phyloP scores from a whole-genome alignment of 1,140 invertebrate genomes.

The Melitaea cinxia region DNA sequence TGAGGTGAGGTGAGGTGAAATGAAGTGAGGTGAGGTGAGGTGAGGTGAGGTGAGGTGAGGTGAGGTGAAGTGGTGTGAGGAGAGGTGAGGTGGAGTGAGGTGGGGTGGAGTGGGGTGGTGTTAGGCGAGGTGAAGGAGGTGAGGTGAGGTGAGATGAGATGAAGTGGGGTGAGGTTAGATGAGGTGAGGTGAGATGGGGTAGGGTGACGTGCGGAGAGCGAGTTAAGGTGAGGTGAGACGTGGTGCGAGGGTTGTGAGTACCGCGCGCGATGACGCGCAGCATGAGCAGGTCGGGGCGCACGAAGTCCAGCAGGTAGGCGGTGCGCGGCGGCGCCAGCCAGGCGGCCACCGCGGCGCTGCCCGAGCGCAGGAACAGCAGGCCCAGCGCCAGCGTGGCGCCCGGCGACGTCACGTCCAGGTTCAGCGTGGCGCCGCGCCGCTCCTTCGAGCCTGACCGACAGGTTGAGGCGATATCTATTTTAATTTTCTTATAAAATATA shows the following conservation, averaged over 20 bases:
- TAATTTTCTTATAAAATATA: no score
- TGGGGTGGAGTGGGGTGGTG: no score
- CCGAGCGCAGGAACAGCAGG: conserved; percentile 94
- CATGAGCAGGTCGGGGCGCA: conserved; percentile 95
- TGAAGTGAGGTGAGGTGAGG: no score
- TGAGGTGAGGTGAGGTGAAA: no score
- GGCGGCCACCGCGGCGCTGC: conserved; percentile 93
- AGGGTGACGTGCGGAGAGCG: neutral
- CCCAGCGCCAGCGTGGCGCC: conserved; percentile 97
- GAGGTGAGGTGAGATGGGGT: no score
- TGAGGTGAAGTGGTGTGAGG: no score
- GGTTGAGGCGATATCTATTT: no score
- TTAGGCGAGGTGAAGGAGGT: no score
- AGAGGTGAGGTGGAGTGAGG: no score
- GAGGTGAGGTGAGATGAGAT: no score
- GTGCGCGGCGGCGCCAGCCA: conserved; percentile 96
- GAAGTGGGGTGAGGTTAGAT: no score
- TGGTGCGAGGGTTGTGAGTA: conserved; percentile 12
- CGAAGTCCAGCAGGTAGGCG: conserved; percentile 94
- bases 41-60: no score
- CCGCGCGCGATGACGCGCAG: conserved; percentile 90
- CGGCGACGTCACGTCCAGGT: conserved; percentile 97
- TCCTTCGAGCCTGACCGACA: neutral
- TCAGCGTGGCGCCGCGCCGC: conserved; percentile 95
- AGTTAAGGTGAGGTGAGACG: neutral